phyloP scores from a whole-genome alignment of 64 coral and sea anemone species.

The Montipora efflorescens region DNA sequence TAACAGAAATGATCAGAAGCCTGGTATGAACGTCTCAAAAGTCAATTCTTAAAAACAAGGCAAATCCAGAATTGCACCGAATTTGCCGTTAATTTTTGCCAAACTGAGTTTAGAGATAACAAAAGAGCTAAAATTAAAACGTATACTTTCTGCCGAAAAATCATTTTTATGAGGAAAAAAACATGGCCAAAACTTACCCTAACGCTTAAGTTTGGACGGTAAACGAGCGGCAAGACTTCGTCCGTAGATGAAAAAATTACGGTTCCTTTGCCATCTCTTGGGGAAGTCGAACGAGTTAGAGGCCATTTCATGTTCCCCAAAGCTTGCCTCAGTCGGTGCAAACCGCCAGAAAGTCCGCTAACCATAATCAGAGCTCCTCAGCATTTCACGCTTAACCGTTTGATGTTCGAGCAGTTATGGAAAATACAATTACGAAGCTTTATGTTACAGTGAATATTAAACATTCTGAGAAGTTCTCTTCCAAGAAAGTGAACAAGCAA shows the following conservation, averaged over 20 bases:
- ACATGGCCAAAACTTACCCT: constrained; percentile 17
- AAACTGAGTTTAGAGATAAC: too few species aligned
- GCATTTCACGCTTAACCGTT: constrained; percentile 4
- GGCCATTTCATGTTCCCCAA: neutral
- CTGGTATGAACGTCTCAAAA: too few species aligned
- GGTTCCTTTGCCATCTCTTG: neutral
- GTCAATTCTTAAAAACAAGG: neutral
- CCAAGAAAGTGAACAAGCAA: neutral
- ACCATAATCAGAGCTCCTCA: constrained; percentile 14
- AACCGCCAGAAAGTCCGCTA: constrained; percentile 9
- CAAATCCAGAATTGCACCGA: neutral
- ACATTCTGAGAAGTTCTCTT: neutral
- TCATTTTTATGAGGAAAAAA: too few species aligned
- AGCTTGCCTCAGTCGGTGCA: constrained; percentile 9
- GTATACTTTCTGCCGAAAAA: too few species aligned
- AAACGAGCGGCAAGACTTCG: constrained; percentile 45
- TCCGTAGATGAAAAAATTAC: neutral
- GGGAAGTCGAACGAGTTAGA: constrained; percentile 32
- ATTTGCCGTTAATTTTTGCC: too few species aligned
- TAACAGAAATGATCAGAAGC: too few species aligned
- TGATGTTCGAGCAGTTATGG: too few species aligned
- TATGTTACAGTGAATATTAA: neutral
- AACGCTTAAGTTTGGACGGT: constrained; percentile 56
- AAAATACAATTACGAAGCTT: neutral
- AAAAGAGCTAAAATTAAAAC: too few species aligned